These are phyloP conservation scores for Pecten maximus DNA, from an alignment of 2,888 invertebrate genomes.

Conservation along the genomic window DNA sequence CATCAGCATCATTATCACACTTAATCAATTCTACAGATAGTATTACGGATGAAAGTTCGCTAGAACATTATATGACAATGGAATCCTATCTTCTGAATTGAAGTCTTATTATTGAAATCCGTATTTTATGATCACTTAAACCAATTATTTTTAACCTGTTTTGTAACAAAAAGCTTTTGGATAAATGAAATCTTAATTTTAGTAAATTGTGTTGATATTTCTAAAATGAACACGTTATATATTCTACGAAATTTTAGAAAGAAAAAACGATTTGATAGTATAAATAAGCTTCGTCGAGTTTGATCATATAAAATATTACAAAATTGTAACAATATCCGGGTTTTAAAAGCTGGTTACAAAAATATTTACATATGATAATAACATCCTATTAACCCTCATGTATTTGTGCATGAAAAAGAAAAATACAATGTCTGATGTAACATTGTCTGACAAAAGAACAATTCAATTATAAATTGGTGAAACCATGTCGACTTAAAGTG, in stretches of 20 bases:
- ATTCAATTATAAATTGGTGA: not conserved
- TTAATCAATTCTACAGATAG: not conserved
- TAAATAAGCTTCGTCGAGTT: too few relatives aligned
- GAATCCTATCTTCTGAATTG: not conserved
- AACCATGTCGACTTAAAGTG: not conserved
- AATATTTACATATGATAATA: too few relatives aligned
- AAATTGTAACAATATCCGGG: too few relatives aligned
- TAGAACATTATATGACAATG: not conserved
- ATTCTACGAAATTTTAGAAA: too few relatives aligned
- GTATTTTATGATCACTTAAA: not conserved
- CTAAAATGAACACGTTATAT: too few relatives aligned
- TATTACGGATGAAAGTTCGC: not conserved
- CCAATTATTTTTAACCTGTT: too few relatives aligned
- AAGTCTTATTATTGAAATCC: not conserved
- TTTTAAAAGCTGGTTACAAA: too few relatives aligned
- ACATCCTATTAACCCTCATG: too few relatives aligned
- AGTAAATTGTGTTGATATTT: not conserved
- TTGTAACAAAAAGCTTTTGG: not conserved
- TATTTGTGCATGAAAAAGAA: too few relatives aligned
- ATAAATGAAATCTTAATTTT: not conserved
- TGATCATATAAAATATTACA: too few relatives aligned
- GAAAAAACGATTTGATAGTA: too few relatives aligned
- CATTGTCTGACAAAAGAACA: not conserved
- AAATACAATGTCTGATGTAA: too few relatives aligned
- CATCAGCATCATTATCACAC: not conserved